Conservation (phyloP, 2,888 invertebrate genomes). For the Drosophila colorata region DNA sequence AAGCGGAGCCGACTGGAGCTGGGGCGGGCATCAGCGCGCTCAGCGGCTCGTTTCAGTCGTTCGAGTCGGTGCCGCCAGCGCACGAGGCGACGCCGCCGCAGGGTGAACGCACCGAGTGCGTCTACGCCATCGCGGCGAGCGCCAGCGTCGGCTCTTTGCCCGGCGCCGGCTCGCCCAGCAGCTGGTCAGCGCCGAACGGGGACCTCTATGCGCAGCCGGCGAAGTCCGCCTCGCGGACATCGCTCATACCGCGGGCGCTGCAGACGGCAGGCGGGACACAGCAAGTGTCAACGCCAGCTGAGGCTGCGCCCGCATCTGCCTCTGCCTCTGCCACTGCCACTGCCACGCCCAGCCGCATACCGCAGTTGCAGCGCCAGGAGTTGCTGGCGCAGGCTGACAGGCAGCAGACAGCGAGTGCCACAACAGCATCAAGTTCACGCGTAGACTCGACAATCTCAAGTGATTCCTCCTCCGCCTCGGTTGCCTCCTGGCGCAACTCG, state of each 20-base stretch:
- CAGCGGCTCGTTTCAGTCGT: conserved; percentile 74
- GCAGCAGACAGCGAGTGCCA: conserved; percentile 32
- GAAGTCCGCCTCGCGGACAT: conserved; percentile 70
- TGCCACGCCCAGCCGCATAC: conserved; percentile 68
- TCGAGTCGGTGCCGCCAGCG: conserved; percentile 70
- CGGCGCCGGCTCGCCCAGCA: conserved; percentile 29
- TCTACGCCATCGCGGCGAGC: conserved; percentile 77
- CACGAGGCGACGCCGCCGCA: conserved; percentile 72
- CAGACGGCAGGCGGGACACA: conserved; percentile 32
- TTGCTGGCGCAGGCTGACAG: conserved; percentile 26
- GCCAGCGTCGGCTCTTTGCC: conserved; percentile 47
- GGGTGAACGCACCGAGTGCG: conserved; percentile 82
- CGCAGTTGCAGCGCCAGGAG: conserved; percentile 75
- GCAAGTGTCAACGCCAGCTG: conserved; percentile 57
- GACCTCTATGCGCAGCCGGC: conserved; percentile 78
- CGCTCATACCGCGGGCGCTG: conserved; percentile 70
- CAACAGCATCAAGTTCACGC: conserved; percentile 41
- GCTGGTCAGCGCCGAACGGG: conserved; percentile 71
- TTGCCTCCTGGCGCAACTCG: conserved; percentile 52
- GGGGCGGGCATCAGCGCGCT: conserved; percentile 19
- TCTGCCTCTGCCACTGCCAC: conserved; percentile 7
- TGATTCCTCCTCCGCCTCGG: conserved; percentile 57
- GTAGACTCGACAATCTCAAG: conserved; percentile 67
- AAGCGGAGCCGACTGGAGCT: conserved; percentile 5
- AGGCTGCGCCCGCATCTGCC: conserved; percentile 13